These are phyloP conservation scores for Prietella phreatophila DNA, from an alignment of 2,113 vertebrate genomes.

Conservation along the genomic window DNA sequence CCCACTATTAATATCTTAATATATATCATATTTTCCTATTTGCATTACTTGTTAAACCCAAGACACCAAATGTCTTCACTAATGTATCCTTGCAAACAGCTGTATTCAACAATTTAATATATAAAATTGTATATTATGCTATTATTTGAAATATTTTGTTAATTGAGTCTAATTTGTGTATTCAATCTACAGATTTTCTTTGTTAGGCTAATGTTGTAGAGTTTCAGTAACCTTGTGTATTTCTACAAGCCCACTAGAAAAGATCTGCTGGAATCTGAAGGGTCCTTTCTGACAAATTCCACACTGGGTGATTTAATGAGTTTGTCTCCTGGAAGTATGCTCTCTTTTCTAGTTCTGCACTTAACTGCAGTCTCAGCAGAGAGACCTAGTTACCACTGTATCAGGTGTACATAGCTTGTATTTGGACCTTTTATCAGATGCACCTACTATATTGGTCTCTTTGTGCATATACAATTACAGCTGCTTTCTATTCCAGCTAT, in stretches of 20 bases:
- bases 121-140: neutral
- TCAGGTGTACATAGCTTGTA: neutral
- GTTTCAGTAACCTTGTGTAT: neutral
- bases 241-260: neutral
- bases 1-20: neutral
- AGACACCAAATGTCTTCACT: neutral
- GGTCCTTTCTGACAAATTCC: slow-evolving; percentile 35
- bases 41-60: neutral
- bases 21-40: neutral
- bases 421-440: neutral
- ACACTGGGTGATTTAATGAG: slow-evolving; percentile 36
- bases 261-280: slow-evolving; percentile 41
- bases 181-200: neutral
- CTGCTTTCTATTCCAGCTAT: neutral
- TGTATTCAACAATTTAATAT: neutral
- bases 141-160: neutral
- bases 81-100: neutral
- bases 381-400: neutral
- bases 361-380: neutral
- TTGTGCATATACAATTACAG: neutral
- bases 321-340: slow-evolving; percentile 5
- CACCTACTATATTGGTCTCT: neutral
- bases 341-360: neutral
- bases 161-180: neutral
- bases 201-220: neutral